phyloP scores from a whole-genome alignment of 2,888 invertebrate species.

The Cataglyphis altisquamis region DNA sequence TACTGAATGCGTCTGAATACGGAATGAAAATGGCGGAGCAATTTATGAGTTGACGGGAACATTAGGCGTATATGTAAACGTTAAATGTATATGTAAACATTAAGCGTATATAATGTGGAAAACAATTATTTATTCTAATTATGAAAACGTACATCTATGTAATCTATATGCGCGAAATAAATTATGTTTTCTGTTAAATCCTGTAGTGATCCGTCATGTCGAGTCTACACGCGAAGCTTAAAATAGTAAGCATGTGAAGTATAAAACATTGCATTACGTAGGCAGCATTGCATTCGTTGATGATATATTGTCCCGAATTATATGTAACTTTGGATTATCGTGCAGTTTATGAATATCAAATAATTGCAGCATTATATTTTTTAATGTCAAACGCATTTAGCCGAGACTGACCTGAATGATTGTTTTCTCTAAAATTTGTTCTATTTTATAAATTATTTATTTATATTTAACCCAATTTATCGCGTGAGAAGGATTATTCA shows the following conservation, averaged over 20 bases:
- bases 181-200: slow-evolving; percentile 44
- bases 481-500: background rate
- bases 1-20: background rate
- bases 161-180: slow-evolving; percentile 34
- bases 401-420: background rate
- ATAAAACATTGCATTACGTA: slow-evolving; percentile 38
- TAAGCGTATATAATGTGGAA: background rate
- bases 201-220: slow-evolving; percentile 44
- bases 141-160: slow-evolving; percentile 5
- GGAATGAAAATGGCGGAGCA: slow-evolving; percentile 11
- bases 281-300: background rate
- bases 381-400: slow-evolving; percentile 19
- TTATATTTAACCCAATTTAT: slow-evolving; percentile 22
- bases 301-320: slow-evolving; percentile 13
- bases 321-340: slow-evolving; percentile 4
- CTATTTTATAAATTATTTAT: background rate
- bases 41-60: slow-evolving; percentile 3
- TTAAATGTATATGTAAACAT: background rate
- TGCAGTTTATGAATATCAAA: background rate
- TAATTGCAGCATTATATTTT: slow-evolving; percentile 18
- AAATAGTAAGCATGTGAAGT: slow-evolving; percentile 27
- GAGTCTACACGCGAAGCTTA: slow-evolving; percentile 39
- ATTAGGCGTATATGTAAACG: background rate
- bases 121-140: slow-evolving; percentile 40
- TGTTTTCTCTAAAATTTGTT: slow-evolving; percentile 6